Percentiles rank a stretch among this genome's conserved stretches.
phyloP scores from a whole-genome alignment of 2,113 vertebrate genomes.

The Pipa parva region DNA sequence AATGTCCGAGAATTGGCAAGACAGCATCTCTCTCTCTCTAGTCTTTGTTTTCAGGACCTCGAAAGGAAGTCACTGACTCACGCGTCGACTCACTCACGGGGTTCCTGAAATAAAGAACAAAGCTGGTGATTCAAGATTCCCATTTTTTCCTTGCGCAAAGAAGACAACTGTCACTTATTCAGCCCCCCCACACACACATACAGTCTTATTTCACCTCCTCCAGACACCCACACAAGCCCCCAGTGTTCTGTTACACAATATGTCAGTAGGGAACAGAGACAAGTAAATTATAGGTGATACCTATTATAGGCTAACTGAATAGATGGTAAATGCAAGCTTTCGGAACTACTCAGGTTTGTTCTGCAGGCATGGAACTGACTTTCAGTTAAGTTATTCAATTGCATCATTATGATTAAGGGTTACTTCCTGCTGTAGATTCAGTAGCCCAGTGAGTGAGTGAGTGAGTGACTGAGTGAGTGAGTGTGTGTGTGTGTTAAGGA shows the following conservation, averaged over 20 bases:
- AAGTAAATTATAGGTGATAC: not conserved
- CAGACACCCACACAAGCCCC: slow-evolving; percentile 48
- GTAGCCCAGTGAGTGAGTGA: too few species aligned
- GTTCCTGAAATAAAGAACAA: slow-evolving; percentile 64
- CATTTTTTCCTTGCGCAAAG: slow-evolving; percentile 58
- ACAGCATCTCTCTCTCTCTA: too few species aligned
- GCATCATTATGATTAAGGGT: too few species aligned
- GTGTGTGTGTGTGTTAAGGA: too few species aligned
- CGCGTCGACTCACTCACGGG: slow-evolving; percentile 61
- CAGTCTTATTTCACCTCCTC: slow-evolving; percentile 56
- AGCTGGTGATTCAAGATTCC: slow-evolving; percentile 61
- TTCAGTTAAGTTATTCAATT: too few species aligned
- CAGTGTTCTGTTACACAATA: slow-evolving; percentile 29
- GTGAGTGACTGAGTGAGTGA: too few species aligned
- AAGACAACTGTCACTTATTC: slow-evolving; percentile 58
- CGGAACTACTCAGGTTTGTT: too few species aligned
- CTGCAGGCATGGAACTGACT: not conserved
- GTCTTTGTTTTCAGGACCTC: too few species aligned
- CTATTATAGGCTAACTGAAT: too few species aligned
- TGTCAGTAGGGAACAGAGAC: slow-evolving; percentile 26
- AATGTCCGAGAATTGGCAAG: too few species aligned
- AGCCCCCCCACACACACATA: slow-evolving; percentile 46
- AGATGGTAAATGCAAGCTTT: too few species aligned
- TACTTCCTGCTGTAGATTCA: too few species aligned
- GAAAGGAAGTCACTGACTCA: slow-evolving; percentile 70